Conservation (phyloP, 2,797 vertebrate species). For the Sebastes steindachneri region DNA sequence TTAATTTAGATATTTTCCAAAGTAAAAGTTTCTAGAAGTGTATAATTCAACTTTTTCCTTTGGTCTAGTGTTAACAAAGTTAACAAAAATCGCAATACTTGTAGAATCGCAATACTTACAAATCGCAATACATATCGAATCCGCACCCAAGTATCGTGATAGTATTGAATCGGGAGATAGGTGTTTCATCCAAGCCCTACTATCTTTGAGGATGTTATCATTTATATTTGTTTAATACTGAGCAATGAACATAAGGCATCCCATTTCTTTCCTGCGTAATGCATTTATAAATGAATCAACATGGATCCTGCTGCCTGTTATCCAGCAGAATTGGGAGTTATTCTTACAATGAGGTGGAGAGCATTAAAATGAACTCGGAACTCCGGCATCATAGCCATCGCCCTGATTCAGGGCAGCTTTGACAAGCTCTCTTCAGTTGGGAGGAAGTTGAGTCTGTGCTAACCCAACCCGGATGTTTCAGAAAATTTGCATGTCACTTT, state of each 20-base stretch:
- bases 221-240: neutral
- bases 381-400: neutral
- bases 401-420: neutral
- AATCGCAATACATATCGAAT: too few species aligned
- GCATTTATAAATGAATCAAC: neutral
- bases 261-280: neutral
- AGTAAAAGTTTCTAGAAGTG: too few species aligned
- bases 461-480: constrained; percentile 61
- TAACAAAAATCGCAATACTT: too few species aligned
- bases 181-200: too few species aligned
- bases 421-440: neutral
- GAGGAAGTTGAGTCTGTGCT: constrained; percentile 57
- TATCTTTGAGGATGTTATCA: neutral
- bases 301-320: neutral
- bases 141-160: too few species aligned
- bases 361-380: neutral
- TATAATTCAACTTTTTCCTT: too few species aligned
- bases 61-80: too few species aligned
- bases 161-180: too few species aligned
- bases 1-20: too few species aligned
- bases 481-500: constrained; percentile 39
- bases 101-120: too few species aligned
- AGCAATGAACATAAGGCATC: neutral
- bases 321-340: neutral
- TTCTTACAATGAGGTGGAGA: neutral